Conservation (phyloP, 1,140 invertebrate species). For the Leptestheria dahalacensis region DNA sequence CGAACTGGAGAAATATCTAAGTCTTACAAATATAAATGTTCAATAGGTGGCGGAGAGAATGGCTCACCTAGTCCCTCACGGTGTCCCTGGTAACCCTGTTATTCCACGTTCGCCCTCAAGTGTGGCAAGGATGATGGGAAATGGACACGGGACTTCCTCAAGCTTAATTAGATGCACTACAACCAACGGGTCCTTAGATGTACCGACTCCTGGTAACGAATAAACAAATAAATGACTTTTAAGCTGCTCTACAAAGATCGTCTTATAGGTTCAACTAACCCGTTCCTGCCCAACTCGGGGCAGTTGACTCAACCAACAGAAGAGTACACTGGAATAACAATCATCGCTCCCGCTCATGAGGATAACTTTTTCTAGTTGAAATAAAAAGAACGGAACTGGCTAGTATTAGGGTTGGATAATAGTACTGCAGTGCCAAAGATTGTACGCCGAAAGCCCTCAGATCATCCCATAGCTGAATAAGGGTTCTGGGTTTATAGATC, state of each 20-base stretch:
- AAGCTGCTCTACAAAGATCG: too few relatives aligned
- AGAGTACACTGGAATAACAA: neutral
- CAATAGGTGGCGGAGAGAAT: constrained; percentile 60
- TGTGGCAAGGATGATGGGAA: constrained; percentile 47
- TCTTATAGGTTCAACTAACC: neutral
- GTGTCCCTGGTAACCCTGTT: constrained; percentile 84
- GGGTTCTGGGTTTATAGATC: too few relatives aligned
- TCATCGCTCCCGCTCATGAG: neutral
- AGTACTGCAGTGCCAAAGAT: too few relatives aligned
- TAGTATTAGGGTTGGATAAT: too few relatives aligned
- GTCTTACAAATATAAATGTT: too few relatives aligned
- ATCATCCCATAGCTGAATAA: too few relatives aligned
- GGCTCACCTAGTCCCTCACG: constrained; percentile 82
- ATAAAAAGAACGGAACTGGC: too few relatives aligned
- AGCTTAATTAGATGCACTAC: constrained; percentile 8
- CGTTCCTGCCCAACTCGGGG: neutral
- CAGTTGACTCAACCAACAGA: neutral
- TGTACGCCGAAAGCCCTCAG: too few relatives aligned
- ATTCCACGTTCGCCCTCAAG: constrained; percentile 78
- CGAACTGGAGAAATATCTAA: too few relatives aligned
- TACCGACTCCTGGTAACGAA: constrained; percentile 16
- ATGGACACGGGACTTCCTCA: neutral
- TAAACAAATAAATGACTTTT: too few relatives aligned
- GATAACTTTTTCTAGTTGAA: too few relatives aligned
- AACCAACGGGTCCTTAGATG: constrained; percentile 16